These are phyloP conservation scores for Dunckerocampus dactyliophorus DNA, from an alignment of 2,113 vertebrate species.

Conservation along the genomic window DNA sequence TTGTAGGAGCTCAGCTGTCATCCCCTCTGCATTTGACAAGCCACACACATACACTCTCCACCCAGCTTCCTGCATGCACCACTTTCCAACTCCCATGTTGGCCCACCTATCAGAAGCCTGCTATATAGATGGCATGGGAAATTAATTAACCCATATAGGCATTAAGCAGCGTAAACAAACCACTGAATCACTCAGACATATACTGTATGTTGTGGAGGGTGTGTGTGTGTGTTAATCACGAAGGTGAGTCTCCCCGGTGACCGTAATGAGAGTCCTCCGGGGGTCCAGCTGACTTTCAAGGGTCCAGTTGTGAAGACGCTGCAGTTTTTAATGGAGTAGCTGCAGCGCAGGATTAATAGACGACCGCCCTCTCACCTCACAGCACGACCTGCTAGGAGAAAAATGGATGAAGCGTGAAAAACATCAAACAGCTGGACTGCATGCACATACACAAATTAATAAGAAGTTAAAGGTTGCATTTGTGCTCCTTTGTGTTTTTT, in stretches of 20 bases:
- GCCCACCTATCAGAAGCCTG: neutral
- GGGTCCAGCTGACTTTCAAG: slow-evolving; percentile 28
- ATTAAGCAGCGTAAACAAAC: slow-evolving; percentile 48
- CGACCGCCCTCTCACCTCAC: neutral
- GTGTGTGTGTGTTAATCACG: slow-evolving; percentile 46
- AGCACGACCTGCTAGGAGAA: too few species aligned
- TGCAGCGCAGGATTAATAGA: neutral
- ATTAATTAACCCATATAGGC: slow-evolving; percentile 41
- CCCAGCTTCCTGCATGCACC: slow-evolving; percentile 8
- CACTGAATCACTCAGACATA: neutral
- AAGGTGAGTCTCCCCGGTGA: slow-evolving; percentile 31
- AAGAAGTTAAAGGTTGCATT: too few species aligned
- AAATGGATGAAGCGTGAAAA: too few species aligned
- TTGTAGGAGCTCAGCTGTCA: slow-evolving; percentile 29
- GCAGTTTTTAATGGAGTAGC: neutral
- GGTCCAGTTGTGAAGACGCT: neutral
- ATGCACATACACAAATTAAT: too few species aligned
- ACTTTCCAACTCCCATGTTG: slow-evolving; percentile 4
- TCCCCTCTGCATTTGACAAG: slow-evolving; percentile 28
- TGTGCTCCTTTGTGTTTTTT: too few species aligned
- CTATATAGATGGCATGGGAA: slow-evolving; percentile 10
- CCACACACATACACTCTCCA: slow-evolving; percentile 9
- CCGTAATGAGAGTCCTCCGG: slow-evolving; percentile 21
- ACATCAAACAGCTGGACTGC: too few species aligned
- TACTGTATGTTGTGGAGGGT: slow-evolving; percentile 7